Evolutionary conservation across 2,113 vertebrate genomes (phyloP), one percentile per base, ranked within the genome.

Genomic region (Micromys minutus): DNA sequence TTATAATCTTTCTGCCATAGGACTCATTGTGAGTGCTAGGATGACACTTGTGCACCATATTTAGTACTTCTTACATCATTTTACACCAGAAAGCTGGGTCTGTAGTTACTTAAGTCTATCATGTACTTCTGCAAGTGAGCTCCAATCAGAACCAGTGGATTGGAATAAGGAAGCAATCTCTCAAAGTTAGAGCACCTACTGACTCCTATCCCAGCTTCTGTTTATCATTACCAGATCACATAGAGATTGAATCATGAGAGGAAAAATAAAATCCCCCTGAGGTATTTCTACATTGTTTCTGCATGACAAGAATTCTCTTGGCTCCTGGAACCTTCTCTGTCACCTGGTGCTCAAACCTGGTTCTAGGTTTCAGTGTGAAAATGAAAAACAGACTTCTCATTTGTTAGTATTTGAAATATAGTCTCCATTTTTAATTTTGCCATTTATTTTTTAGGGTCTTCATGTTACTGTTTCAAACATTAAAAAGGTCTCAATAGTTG

Each of bases 371-470:
- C 36, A 61, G 13, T 4, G 0, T 11, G 39, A 39, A 67, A 65
- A 88, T 71, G 16, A 89, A 22, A 91, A 95, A 89, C 36, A 83
- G 17, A 81, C 22, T 71, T 45, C 22, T 79, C 26, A n/a, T 84
- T 50, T 63, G 42, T 71, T 45, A 21, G n/a, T 55, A 87, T 71
- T 81, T 52, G 59, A 77, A 76, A 50, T 61, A 34, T 83, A 29
- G 26, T 47, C 61, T 91, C 91, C 76, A 88, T 36, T 22, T 26
- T 16, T 84, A 71, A 71, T 17, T 4, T 95, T 84, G 24, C 9
- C 31, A 86, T 76, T 77, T 89, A 65, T n/a, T 87, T 76, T 92
- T 91, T 24, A 83, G 52, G 36, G 31, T 90, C 31, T 91, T 79
- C 81, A 76, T 76, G 21, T 87, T 83, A 72, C 45, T 91, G 29